Evolutionary conservation across 2,113 vertebrate species (phyloP).

Genomic region (Syngnathus scovelli): DNA sequence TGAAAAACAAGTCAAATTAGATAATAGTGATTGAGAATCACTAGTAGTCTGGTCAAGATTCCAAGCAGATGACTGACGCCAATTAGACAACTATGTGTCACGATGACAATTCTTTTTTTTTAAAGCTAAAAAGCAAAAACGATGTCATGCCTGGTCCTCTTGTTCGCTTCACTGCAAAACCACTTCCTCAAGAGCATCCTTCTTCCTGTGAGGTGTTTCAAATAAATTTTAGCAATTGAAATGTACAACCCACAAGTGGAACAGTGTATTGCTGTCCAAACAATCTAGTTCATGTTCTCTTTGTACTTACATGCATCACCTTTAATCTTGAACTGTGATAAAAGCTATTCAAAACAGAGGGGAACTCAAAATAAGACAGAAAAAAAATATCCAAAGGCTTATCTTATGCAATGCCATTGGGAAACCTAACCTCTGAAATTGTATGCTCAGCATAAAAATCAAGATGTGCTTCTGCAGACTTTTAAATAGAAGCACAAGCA

Average conservation of each 20-base stretch:
- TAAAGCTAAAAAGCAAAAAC: not conserved
- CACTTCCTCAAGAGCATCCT: slow-evolving; percentile 41
- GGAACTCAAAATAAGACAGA: not conserved
- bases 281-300: not conserved
- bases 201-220: slow-evolving; percentile 29
- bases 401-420: not conserved
- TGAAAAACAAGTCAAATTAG: too few relatives aligned
- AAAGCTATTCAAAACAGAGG: not conserved
- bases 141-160: not conserved
- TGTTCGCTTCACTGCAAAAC: slow-evolving; percentile 17
- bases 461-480: not conserved
- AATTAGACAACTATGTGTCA: not conserved
- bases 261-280: not conserved
- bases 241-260: not conserved
- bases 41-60: too few relatives aligned
- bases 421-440: not conserved
- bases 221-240: slow-evolving; percentile 2
- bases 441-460: not conserved
- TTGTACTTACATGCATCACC: not conserved
- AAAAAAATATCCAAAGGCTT: not conserved
- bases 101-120: slow-evolving; percentile 5
- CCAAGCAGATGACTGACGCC: not conserved
- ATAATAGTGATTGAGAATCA: too few relatives aligned
- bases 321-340: not conserved
- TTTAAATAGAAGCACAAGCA: not conserved